These are phyloP conservation scores for Wasmannia auropunctata DNA, from an alignment of 1,140 invertebrate genomes.

Conservation along the genomic window DNA sequence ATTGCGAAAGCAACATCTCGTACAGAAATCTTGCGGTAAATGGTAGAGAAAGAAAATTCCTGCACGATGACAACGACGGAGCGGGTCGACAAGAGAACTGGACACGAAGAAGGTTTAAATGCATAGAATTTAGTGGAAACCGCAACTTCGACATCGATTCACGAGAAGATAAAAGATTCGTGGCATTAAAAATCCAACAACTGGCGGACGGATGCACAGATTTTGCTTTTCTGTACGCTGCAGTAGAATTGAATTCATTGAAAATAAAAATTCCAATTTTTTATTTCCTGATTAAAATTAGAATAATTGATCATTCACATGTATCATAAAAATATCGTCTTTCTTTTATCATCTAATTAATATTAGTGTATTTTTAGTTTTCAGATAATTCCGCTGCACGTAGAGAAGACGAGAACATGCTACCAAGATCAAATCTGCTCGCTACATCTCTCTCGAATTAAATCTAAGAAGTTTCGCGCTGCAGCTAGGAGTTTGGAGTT, in stretches of 20 bases:
- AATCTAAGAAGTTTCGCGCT: conserved; percentile 35
- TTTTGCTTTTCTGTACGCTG: background rate
- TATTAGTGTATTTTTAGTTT: background rate
- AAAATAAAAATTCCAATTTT: background rate
- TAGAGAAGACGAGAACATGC: background rate
- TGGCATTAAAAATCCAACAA: background rate
- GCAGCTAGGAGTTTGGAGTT: conserved; percentile 27
- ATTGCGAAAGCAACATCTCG: conserved; percentile 48
- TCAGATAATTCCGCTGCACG: background rate
- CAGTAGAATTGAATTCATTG: background rate
- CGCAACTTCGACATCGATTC: background rate
- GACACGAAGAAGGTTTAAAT: background rate
- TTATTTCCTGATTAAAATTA: background rate
- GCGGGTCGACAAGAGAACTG: background rate
- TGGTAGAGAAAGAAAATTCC: conserved; percentile 35
- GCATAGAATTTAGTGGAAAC: conserved; percentile 10
- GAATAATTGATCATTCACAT: background rate
- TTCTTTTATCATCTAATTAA: conserved; percentile 1
- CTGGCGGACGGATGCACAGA: background rate
- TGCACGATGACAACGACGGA: conserved; percentile 13
- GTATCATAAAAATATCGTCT: background rate
- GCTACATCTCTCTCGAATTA: background rate
- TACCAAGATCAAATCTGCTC: background rate
- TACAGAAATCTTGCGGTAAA: conserved; percentile 41
- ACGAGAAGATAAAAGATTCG: background rate